Percentiles rank a stretch among this genome's conserved stretches.
Evolutionary conservation across 53 echinoderm and acorn worm genomes (phyloP).

Genomic region (Zoroaster sp.): DNA sequence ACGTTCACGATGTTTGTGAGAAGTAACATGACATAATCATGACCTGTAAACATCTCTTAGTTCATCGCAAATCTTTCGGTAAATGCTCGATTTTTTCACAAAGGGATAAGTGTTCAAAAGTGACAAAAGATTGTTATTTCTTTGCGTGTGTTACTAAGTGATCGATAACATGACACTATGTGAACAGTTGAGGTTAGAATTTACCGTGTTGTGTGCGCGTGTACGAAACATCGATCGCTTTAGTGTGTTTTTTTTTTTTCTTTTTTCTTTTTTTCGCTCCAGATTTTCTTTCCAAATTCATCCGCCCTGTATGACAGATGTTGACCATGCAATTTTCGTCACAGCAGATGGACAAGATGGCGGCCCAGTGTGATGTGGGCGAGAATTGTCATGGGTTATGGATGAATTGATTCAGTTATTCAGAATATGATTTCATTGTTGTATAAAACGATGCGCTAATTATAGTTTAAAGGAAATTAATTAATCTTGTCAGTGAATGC

Average conservation of each 20-base stretch:
- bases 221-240: background rate
- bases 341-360: slow-evolving; percentile 17
- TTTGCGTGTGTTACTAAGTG: background rate
- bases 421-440: too few relatives aligned
- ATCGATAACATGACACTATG: background rate
- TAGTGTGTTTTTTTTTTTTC: background rate
- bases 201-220: background rate
- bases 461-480: too few relatives aligned
- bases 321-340: background rate
- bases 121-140: background rate
- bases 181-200: background rate
- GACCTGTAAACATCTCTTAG: too few relatives aligned
- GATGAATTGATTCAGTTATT: too few relatives aligned
- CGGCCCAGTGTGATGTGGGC: background rate
- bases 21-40: too few relatives aligned
- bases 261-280: background rate
- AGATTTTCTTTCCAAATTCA: background rate
- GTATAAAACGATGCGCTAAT: too few relatives aligned
- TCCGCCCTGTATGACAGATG: slow-evolving; percentile 11
- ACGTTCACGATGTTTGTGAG: too few relatives aligned
- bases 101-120: background rate
- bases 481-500: too few relatives aligned
- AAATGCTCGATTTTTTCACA: background rate
- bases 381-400: too few relatives aligned
- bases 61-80: too few relatives aligned